phyloP scores from a whole-genome alignment of 1,140 invertebrate species.

The Limonius californicus region DNA sequence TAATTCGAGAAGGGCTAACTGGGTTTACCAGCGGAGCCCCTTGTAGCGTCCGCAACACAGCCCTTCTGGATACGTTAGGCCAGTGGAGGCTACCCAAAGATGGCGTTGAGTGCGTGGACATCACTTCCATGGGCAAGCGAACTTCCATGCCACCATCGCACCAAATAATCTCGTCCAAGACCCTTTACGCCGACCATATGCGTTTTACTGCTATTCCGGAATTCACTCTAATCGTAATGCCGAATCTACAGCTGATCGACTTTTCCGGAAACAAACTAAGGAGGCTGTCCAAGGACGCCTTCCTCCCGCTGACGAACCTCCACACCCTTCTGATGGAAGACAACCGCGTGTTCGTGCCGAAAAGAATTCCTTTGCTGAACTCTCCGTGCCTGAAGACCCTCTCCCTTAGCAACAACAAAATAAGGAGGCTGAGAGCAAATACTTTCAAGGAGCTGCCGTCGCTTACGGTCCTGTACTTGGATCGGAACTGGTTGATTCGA shows the following conservation, averaged over 20 bases:
- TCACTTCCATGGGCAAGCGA: slow-evolving; percentile 26
- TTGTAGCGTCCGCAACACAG: slow-evolving; percentile 32
- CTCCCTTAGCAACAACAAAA: slow-evolving; percentile 35
- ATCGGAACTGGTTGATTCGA: slow-evolving; percentile 33
- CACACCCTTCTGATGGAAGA: slow-evolving; percentile 31
- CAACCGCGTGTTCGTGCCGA: slow-evolving; percentile 31
- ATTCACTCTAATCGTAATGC: slow-evolving; percentile 21
- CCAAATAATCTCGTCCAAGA: slow-evolving; percentile 27
- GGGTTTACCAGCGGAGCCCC: slow-evolving; percentile 13
- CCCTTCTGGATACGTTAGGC: slow-evolving; percentile 18
- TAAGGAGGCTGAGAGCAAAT: slow-evolving; percentile 24
- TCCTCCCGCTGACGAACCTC: slow-evolving; percentile 26
- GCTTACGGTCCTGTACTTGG: slow-evolving; percentile 37
- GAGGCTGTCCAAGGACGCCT: slow-evolving; percentile 25
- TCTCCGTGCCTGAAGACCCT: slow-evolving; percentile 31
- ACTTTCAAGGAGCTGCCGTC: slow-evolving; percentile 33
- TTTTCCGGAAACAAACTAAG: slow-evolving; percentile 33
- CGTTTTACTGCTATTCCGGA: slow-evolving; percentile 29
- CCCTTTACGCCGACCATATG: slow-evolving; percentile 38
- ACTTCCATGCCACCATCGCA: not conserved
- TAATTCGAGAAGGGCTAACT: not conserved
- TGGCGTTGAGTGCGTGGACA: slow-evolving; percentile 33
- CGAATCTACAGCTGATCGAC: slow-evolving; percentile 35
- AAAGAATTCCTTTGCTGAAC: slow-evolving; percentile 28
- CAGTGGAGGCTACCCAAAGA: not conserved